phyloP scores from a whole-genome alignment of 1,140 invertebrate genomes.

The Atta cephalotes region DNA sequence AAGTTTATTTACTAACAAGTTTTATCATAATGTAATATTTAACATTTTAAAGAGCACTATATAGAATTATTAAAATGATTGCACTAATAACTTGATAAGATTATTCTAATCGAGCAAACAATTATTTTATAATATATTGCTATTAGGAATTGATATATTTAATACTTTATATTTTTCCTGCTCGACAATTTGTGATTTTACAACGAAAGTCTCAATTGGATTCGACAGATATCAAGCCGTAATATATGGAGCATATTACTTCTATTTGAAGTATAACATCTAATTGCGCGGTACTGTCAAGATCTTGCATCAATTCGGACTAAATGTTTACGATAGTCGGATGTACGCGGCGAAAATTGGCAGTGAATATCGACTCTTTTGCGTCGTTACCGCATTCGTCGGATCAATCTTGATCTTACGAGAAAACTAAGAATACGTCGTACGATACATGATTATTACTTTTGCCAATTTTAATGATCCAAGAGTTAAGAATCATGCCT shows the following conservation, averaged over 20 bases:
- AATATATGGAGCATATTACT: background rate
- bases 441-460: background rate
- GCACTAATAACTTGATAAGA: background rate
- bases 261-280: background rate
- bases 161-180: background rate
- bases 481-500: background rate
- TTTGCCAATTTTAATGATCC: background rate
- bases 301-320: slow-evolving; percentile 46
- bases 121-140: background rate
- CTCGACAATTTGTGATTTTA: background rate
- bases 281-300: slow-evolving; percentile 34
- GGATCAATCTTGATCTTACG: slow-evolving; percentile 33
- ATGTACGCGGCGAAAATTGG: slow-evolving; percentile 51
- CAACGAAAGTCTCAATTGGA: background rate
- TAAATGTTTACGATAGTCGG: slow-evolving; percentile 38
- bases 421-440: slow-evolving; percentile 17
- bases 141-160: background rate
- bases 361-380: slow-evolving; percentile 57
- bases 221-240: slow-evolving; percentile 1
- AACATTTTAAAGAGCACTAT: background rate
- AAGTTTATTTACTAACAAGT: background rate
- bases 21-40: background rate
- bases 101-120: background rate
- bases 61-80: background rate
- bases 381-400: slow-evolving; percentile 19